These are phyloP conservation scores for Paramormyrops hopkinsi DNA, from an alignment of 2,797 vertebrate genomes.

Conservation along the genomic window DNA sequence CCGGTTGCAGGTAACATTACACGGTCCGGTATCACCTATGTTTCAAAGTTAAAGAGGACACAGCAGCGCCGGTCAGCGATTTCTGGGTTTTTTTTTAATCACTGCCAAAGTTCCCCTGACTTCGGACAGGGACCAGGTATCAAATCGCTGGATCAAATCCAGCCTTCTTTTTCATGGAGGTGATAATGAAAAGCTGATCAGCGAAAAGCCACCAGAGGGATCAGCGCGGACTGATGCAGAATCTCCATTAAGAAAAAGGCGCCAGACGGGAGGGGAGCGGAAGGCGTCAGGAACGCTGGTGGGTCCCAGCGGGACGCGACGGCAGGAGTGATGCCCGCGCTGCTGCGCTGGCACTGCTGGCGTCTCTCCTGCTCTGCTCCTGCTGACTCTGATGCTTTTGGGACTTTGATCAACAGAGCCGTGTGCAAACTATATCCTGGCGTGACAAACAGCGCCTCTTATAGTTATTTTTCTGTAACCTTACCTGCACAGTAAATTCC, in stretches of 20 bases:
- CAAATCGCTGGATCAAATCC: background rate
- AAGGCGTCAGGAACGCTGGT: background rate
- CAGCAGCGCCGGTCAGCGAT: background rate
- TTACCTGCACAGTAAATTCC: background rate
- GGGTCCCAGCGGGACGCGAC: background rate
- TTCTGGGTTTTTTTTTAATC: background rate
- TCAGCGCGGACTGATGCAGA: background rate
- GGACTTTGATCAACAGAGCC: conserved; percentile 10
- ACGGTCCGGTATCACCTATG: background rate
- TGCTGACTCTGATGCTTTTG: conserved; percentile 6
- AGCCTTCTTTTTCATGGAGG: background rate
- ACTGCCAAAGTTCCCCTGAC: background rate
- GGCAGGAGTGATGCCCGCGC: background rate
- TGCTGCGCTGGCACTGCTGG: background rate
- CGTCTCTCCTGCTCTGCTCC: background rate
- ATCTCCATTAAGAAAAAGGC: background rate
- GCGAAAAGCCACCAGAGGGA: background rate
- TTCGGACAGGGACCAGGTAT: background rate
- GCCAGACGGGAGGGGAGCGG: background rate
- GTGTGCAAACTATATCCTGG: background rate
- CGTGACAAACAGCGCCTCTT: background rate
- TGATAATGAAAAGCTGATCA: background rate
- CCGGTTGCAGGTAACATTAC: background rate
- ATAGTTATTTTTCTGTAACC: background rate
- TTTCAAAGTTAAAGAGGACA: conserved; percentile 12